Evolutionary conservation across 2,888 invertebrate genomes (phyloP), one percentile per base, ranked within the genome.

Genomic region (Trilocha varians): DNA sequence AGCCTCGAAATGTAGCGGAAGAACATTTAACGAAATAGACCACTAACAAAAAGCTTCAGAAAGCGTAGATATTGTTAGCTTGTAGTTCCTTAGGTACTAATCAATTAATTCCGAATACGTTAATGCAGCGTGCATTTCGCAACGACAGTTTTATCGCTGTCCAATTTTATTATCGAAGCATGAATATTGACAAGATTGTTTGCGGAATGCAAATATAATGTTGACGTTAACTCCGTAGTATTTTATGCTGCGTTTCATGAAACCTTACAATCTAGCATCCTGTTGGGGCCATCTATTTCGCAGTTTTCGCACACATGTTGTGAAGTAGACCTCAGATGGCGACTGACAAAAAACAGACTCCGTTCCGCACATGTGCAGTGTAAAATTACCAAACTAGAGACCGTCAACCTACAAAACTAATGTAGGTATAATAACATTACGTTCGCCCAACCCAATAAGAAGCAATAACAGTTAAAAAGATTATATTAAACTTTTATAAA

Each of bases 271-370:
- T 57, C 52, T 44, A 55, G 61, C 63, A 60, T 75, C 66, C 68
- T 73, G 64, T 65, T 60, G 46, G 52, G 50, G 50, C 58, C 56
- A 59, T 50, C 51, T 54, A 59, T 68, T n/a, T n/a, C n/a, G n/a
- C 55, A 25, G 58, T 70, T 70, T 79, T 78, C 51, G 80, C 83
- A 82, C 83, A 82, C 73, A 82, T 83, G 83, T 78, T 65, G 63
- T 64, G 57, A 55, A 69, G 62, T 65, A 65, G 62, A 63, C 62
- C 70, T 79, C 74, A 70, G 66, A 73, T 76, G 74, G 68, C 52
- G 63, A 57, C 62, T 65, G 72, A 83, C 78, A 83, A 83, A 84
- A 83, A 84, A 76, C 80, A 73, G 68, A 66, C 59, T 48, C 46
- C 46, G 55, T 59, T 54, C 49, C 58, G 58, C 78, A 77, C 75